Evolutionary conservation across 2,113 vertebrate genomes (phyloP).

Genomic region (Cygnus buccinator): DNA sequence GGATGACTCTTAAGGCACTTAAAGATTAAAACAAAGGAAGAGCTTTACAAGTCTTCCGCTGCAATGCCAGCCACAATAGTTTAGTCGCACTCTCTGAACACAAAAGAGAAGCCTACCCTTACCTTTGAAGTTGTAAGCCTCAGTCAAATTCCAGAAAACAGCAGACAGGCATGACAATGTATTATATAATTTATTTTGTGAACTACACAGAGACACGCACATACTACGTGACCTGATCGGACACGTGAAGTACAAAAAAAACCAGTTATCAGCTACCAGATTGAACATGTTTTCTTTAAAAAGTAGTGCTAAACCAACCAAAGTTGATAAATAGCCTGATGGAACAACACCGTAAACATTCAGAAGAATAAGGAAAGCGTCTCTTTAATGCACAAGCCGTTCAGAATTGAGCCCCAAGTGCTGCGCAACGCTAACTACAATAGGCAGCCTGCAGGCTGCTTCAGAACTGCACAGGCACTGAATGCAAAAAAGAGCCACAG

Average conservation of each 20-base stretch:
- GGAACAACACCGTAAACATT: constrained; percentile 6
- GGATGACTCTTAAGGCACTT: constrained; percentile 62
- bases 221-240: accelerated
- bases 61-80: constrained; percentile 21
- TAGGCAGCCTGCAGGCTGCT: constrained; percentile 62
- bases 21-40: constrained; percentile 65
- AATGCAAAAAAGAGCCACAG: constrained; percentile 63
- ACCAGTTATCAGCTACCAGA: neutral
- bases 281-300: neutral
- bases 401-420: constrained; percentile 60
- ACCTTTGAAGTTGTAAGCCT: constrained; percentile 33
- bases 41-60: constrained; percentile 17
- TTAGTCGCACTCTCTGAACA: constrained; percentile 36
- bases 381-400: constrained; percentile 48
- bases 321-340: constrained; percentile 17
- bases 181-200: neutral
- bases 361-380: constrained; percentile 47
- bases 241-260: accelerated
- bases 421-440: constrained; percentile 33
- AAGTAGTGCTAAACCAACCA: neutral
- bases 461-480: constrained; percentile 61
- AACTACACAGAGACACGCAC: neutral
- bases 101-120: neutral
- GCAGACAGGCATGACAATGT: neutral
- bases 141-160: constrained; percentile 58